Base-by-base conservation (phyloP, 2,888 invertebrate genomes). In the Homarus gammarus region DNA sequence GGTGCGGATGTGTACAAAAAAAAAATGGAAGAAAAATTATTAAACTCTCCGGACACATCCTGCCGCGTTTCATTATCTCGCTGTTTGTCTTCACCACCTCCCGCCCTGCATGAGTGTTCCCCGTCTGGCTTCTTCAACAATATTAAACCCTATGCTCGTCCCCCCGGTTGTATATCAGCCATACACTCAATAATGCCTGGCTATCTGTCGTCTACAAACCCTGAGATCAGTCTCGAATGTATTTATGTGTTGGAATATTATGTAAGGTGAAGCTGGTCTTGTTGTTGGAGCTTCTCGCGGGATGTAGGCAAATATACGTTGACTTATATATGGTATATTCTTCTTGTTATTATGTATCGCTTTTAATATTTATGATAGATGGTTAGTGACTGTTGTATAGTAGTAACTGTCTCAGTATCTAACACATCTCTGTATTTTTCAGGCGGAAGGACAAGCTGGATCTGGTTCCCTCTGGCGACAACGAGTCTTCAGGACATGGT, bases 391-490 rank as follows among this genome's bases (percentile, higher is more conserved):
- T 49, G 0, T 49, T 49, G 15, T 49, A 12, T 49, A 49, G 8
- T 49, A 49, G 49, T 49, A 49, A 8, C 15, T 49, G 49, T 12
- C 49, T 12, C 15, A 49, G 49, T 49, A 49, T 49, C 18, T 56
- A 56, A 51, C 18, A n/a, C 31, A 12, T 40, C 64, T 83, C 68
- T 36, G 33, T 83, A 27, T 40, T n/a, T 83, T 84, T 15, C 89
- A 89, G 89, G 89, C 33, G 84, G 40, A 84, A 84, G 84, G 49
- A 40, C 40, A 84, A 77, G 68, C 78, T 78, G 40, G 84, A 56
- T 6, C 8, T 38, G 38, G 15, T 56, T 2, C 49, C 82, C n/a
- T 38, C 61, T 49, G 83, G 40, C 0, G 88, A 40, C 33, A 77
- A 51, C 36, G 40, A 36, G 15, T 51, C 1, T 22, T 72, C 64